Evolutionary conservation across 2,113 vertebrate genomes (phyloP).

Genomic region (Anarrhichthys ocellatus): DNA sequence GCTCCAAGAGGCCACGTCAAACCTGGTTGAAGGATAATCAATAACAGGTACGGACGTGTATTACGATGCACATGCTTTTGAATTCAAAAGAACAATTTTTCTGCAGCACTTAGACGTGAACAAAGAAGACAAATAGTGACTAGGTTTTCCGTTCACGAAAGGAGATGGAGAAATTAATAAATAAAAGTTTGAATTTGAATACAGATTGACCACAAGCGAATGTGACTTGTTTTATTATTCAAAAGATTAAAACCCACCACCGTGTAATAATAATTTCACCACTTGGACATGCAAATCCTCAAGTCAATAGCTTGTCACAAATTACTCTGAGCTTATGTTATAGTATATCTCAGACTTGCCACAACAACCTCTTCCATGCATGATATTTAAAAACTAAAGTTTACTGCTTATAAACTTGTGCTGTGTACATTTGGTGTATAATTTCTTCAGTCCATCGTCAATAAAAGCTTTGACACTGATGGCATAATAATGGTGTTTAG

Average conservation of each 20-base stretch:
- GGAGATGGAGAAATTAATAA: constrained; percentile 15
- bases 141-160: constrained; percentile 3
- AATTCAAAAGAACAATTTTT: constrained; percentile 39
- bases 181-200: constrained; percentile 27
- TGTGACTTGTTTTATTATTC: constrained; percentile 29
- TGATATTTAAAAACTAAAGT: constrained; percentile 21
- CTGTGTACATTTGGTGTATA: background rate
- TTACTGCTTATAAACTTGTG: constrained; percentile 14
- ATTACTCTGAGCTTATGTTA: constrained; percentile 16
- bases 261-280: constrained; percentile 14
- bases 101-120: constrained; percentile 41
- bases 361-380: constrained; percentile 5
- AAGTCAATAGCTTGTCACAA: constrained; percentile 38
- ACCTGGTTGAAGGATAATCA: constrained; percentile 67
- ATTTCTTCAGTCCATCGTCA: constrained; percentile 24
- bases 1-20: constrained; percentile 53
- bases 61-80: constrained; percentile 49
- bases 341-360: constrained; percentile 7
- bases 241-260: constrained; percentile 43
- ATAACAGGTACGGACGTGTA: constrained; percentile 53
- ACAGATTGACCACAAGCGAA: constrained; percentile 9
- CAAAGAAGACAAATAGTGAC: constrained; percentile 31
- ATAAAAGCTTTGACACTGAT: constrained; percentile 26
- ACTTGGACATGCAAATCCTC: constrained; percentile 45
- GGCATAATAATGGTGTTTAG: constrained; percentile 43